Evolutionary conservation across 2,113 vertebrate genomes (phyloP).

Genomic region (Delphinus delphis): DNA sequence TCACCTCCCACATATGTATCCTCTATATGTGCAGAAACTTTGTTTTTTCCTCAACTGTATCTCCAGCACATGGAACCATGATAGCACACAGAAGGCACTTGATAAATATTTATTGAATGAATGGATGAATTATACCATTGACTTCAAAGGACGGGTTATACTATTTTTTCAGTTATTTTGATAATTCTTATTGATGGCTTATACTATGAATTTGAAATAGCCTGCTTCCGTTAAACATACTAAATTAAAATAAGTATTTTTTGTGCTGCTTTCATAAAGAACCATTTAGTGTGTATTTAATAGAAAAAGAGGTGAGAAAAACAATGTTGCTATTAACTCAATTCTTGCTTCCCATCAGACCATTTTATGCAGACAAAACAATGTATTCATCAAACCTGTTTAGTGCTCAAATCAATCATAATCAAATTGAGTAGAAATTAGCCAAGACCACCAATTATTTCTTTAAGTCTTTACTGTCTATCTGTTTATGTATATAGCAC

Average conservation of each 20-base stretch:
- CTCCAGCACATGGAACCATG: not conserved
- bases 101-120: not conserved
- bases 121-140: not conserved
- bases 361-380: not conserved
- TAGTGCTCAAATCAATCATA: not conserved
- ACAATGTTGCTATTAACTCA: not conserved
- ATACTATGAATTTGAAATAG: conserved; percentile 7
- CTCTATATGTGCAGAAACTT: not conserved
- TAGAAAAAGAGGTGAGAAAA: conserved; percentile 24
- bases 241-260: conserved; percentile 26
- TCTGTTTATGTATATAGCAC: not conserved
- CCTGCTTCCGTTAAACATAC: not conserved
- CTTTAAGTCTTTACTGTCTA: not conserved
- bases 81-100: not conserved
- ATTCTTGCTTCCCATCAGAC: not conserved
- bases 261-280: not conserved
- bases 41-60: not conserved
- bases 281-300: not conserved
- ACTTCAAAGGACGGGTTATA: not conserved
- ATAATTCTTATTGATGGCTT: not conserved
- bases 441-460: not conserved
- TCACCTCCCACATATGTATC: not conserved
- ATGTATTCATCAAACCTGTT: not conserved
- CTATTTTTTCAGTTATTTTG: conserved; percentile 23
- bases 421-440: conserved; percentile 44